Evolutionary conservation across 1,140 invertebrate species (phyloP).

Genomic region (Bombus picipes): DNA sequence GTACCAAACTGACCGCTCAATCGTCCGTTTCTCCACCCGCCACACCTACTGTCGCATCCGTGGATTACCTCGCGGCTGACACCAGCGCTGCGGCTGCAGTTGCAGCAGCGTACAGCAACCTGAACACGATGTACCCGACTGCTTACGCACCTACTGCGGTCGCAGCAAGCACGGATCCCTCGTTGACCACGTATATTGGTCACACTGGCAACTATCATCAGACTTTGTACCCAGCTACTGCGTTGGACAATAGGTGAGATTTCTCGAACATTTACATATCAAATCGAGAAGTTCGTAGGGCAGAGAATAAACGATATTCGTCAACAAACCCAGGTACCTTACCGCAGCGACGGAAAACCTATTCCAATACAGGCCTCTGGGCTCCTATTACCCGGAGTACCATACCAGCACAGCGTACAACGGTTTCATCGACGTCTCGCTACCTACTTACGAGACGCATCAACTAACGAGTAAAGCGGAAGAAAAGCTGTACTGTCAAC

Average conservation of each 20-base stretch:
- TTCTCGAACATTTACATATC: too few species aligned
- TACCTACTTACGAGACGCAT: slow-evolving; percentile 83
- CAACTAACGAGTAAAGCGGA: slow-evolving; percentile 83
- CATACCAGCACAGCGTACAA: slow-evolving; percentile 84
- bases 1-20: slow-evolving; percentile 87
- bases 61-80: slow-evolving; percentile 87
- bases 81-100: slow-evolving; percentile 87
- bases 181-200: slow-evolving; percentile 87
- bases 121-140: slow-evolving; percentile 91
- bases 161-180: slow-evolving; percentile 84
- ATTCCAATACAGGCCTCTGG: slow-evolving; percentile 92
- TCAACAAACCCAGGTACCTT: slow-evolving; percentile 82
- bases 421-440: slow-evolving; percentile 84
- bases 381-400: slow-evolving; percentile 91
- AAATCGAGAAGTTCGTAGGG: too few species aligned
- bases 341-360: slow-evolving; percentile 90
- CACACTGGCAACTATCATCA: slow-evolving; percentile 89
- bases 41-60: slow-evolving; percentile 82
- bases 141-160: slow-evolving; percentile 85
- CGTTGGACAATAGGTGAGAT: slow-evolving; percentile 86
- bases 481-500: slow-evolving; percentile 87
- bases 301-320: neutral
- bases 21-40: slow-evolving; percentile 76
- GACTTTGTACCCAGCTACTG: slow-evolving; percentile 87
- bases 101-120: slow-evolving; percentile 90